Base-by-base conservation (phyloP, 2,113 vertebrate species). In the Aptenodytes patagonicus region DNA sequence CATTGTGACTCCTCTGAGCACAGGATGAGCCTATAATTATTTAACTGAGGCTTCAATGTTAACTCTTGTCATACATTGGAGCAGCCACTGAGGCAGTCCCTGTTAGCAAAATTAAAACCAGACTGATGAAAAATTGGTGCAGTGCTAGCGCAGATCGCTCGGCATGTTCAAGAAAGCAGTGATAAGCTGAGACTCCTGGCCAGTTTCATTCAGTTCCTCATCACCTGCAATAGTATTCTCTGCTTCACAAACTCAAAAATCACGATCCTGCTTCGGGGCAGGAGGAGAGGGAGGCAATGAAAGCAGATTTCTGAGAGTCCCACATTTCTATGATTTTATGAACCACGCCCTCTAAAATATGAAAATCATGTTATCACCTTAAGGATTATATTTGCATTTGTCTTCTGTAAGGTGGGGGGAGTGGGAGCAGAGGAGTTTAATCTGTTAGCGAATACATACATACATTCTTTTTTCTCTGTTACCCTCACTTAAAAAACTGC, bases 1-100 rank as follows among this genome's bases (percentile, higher is more conserved):
- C 97, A 60, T 7, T 22, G 96, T 83, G 96, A 96, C 96, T 96
- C 60, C 95, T 93, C 69, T 7, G 29, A 87, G 97, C 89, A 42
- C 84, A 31, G 84, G 91, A 86, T 91, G 93, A 97, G 79, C 47
- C 62, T 31, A 1, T 7, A 14, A 54, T 90, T 47, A 31, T 79
- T 90, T 38, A 22, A 44, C 83, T 13, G 77, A 80, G 60, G 46
- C 65, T 94, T 60, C 73, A 34, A 0, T 3, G 51, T 95, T 94
- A 95, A 96, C 94, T 91, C 94, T 95, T 96, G 52, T 62, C 9
- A 0, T 44, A 9, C 87, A 22, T 5, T 17, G 66, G 61, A 69
- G 83, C 80, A 89, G 86, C 57, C 34, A 2, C 86, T n/a, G 71
- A 44, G 21, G 31, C 38, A 71, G 69, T 38, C n/a, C 28, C 69